Conservation (phyloP, 2,113 vertebrate species). For the Dromiciops gliroides region DNA sequence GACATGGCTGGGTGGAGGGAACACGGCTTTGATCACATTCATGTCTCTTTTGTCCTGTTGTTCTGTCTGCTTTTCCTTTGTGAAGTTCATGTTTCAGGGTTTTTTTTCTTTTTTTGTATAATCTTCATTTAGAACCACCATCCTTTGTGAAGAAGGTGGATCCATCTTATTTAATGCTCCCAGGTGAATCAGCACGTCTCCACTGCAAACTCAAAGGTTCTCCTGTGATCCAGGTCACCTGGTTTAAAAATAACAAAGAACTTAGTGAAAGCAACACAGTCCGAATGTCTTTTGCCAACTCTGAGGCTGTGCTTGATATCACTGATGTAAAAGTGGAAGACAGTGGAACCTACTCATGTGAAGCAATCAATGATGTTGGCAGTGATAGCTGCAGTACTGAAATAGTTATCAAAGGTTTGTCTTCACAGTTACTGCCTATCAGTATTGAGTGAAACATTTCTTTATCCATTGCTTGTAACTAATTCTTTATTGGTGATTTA, state of each 20-base stretch:
- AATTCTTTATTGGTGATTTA: slow-evolving; percentile 71
- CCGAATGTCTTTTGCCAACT: slow-evolving; percentile 90
- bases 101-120: slow-evolving; percentile 61
- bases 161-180: slow-evolving; percentile 94
- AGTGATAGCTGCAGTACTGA: slow-evolving; percentile 92
- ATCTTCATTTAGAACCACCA: slow-evolving; percentile 91
- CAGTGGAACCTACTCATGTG: slow-evolving; percentile 95
- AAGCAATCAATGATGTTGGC: slow-evolving; percentile 95
- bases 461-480: slow-evolving; percentile 8
- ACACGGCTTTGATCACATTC: not conserved
- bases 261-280: slow-evolving; percentile 91
- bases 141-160: slow-evolving; percentile 96
- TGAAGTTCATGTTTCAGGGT: slow-evolving; percentile 64
- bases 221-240: slow-evolving; percentile 93
- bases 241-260: slow-evolving; percentile 97
- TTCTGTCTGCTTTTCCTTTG: slow-evolving; percentile 50
- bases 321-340: slow-evolving; percentile 89
- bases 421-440: slow-evolving; percentile 2
- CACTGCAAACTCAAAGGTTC: slow-evolving; percentile 96
- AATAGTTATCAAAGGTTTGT: slow-evolving; percentile 97
- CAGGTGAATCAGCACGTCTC: slow-evolving; percentile 92
- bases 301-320: slow-evolving; percentile 91
- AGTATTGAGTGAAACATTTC: slow-evolving; percentile 43
- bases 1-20: not conserved
- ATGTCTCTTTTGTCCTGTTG: slow-evolving; percentile 21